Evolutionary conservation across 1,140 invertebrate species (phyloP).

Genomic region (Lepidotrigona ventralis): DNA sequence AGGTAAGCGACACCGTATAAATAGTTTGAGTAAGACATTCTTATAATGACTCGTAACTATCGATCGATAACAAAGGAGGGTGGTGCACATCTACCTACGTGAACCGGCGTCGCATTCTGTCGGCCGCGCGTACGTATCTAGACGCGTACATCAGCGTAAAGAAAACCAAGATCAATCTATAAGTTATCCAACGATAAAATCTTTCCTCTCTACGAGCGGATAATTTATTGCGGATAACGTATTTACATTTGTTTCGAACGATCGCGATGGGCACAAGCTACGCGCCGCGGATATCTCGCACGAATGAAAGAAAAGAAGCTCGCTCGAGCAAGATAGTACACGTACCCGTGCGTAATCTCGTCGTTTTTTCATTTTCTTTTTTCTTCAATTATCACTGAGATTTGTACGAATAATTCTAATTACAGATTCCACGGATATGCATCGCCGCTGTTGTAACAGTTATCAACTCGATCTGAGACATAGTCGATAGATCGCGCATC

Average conservation of each 20-base stretch:
- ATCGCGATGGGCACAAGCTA: background rate
- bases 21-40: constrained; percentile 39
- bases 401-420: constrained; percentile 9
- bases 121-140: constrained; percentile 3
- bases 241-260: constrained; percentile 44
- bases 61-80: constrained; percentile 47
- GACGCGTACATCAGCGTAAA: constrained; percentile 35
- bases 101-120: constrained; percentile 30
- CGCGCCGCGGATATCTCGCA: background rate
- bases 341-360: too few relatives aligned
- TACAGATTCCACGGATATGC: constrained; percentile 36
- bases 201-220: constrained; percentile 23
- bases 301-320: background rate
- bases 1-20: constrained; percentile 12
- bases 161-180: constrained; percentile 20
- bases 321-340: background rate
- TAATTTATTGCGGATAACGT: constrained; percentile 22
- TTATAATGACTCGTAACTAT: constrained; percentile 37
- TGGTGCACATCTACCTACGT: constrained; percentile 36
- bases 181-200: constrained; percentile 56
- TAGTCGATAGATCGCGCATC: background rate
- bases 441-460: constrained; percentile 3
- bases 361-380: background rate
- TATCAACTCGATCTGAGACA: constrained; percentile 7
- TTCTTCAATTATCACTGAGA: background rate